Evolutionary conservation across 2,888 invertebrate genomes (phyloP).

Genomic region (Drosophila cognata): DNA sequence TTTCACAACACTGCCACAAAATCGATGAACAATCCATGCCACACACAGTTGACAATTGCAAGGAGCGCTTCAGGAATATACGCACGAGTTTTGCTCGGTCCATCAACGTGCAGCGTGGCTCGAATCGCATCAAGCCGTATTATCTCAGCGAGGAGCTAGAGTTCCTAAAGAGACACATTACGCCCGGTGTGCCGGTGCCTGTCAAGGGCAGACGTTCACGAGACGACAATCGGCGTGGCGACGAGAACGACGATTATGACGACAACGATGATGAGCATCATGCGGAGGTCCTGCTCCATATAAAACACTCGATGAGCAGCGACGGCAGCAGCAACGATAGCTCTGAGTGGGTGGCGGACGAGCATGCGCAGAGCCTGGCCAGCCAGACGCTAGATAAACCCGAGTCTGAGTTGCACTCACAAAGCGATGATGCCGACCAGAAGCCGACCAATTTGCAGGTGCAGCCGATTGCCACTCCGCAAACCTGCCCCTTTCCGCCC

Average conservation of each 20-base stretch:
- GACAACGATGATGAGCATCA: slow-evolving; percentile 33
- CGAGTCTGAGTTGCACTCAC: slow-evolving; percentile 27
- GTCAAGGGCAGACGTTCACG: slow-evolving; percentile 49
- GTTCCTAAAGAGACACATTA: slow-evolving; percentile 78
- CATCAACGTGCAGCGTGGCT: slow-evolving; percentile 79
- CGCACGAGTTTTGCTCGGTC: slow-evolving; percentile 83
- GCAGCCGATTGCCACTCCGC: slow-evolving; percentile 6
- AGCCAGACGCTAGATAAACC: slow-evolving; percentile 44
- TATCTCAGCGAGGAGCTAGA: slow-evolving; percentile 77
- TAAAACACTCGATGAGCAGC: slow-evolving; percentile 59
- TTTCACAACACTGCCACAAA: not conserved
- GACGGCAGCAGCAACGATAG: slow-evolving; percentile 42
- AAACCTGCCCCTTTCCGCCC: slow-evolving; percentile 49
- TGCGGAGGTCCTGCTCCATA: slow-evolving; percentile 30
- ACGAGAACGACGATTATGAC: slow-evolving; percentile 48
- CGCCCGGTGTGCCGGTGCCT: slow-evolving; percentile 66
- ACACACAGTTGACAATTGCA: slow-evolving; percentile 75
- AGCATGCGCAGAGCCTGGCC: slow-evolving; percentile 52
- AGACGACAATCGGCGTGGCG: slow-evolving; percentile 45
- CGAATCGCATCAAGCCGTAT: slow-evolving; percentile 80
- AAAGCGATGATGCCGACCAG: slow-evolving; percentile 47
- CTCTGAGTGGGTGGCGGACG: slow-evolving; percentile 50
- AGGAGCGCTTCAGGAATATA: slow-evolving; percentile 83
- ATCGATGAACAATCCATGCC: not conserved
- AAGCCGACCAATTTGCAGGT: slow-evolving; percentile 21